Evolutionary conservation across 2,113 vertebrate genomes (phyloP), one percentile per base, ranked within the genome.

Genomic region (Dipodomys stephensi): DNA sequence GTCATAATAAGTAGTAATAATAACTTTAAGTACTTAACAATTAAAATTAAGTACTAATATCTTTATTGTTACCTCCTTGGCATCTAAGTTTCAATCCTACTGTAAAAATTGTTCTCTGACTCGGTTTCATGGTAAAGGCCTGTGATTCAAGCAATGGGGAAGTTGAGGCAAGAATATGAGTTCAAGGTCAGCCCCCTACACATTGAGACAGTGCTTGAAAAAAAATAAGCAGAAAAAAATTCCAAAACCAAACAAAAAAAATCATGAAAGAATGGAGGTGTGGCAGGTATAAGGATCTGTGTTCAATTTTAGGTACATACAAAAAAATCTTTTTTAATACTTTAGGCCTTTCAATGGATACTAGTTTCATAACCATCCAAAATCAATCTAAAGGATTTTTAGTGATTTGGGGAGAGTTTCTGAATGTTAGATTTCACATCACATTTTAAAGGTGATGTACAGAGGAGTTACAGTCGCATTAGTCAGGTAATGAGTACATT

Each of bases 61-160:
- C 60, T 22, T 86, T 88, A 15, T 8, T 73, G 46, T 15, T 93
- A 23, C 3, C 77, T 78, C 35, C 27, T 67, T 35, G 18, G 46
- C 73, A 82, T 69, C 27, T 86, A 78, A 93, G 81, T 94, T 88
- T 83, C 73, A 81, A 22, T 39, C 53, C 74, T 4, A 72, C 23
- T 6, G 84, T 15, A 65, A 69, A 60, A 30, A 2, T n/a, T 39
- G 39, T 65, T 39, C 27, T 82, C 15, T 39, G 32, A 8, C 25
- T 16, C 15, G 64, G 32, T 25, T 19, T 69, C 20, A 30, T 69
- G 28, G 39, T 23, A n/a, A 32, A 39, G 4, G 49, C 44, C 4
- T 49, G 19, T 68, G 49, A 49, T 46, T 32, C 11, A 27, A 83
- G 27, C 28, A 46, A 4, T 68, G 4, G 44, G 62, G 19, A 62